A percentile compares a stretch with the other conserved stretches of the same genome.
phyloP scores from a whole-genome alignment of 2,113 vertebrate genomes.

The Galemys pyrenaicus region DNA sequence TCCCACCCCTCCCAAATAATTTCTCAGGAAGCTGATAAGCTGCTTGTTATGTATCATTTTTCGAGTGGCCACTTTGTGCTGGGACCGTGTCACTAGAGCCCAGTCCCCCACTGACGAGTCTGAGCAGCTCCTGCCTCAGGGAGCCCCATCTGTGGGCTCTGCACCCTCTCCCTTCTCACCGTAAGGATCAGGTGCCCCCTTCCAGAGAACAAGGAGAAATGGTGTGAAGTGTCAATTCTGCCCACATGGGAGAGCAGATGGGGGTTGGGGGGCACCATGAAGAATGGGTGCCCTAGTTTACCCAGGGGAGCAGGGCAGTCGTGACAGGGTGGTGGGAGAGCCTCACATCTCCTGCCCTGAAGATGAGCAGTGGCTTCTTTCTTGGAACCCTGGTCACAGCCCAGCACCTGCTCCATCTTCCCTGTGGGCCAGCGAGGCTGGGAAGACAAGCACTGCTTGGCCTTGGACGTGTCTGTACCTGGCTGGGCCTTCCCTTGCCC shows the following conservation, averaged over 20 bases:
- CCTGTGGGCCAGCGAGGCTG: not conserved
- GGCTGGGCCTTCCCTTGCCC: not conserved
- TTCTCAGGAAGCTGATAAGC: not conserved
- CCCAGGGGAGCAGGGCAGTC: not conserved
- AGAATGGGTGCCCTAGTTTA: rapidly evolving
- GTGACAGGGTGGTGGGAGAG: not conserved
- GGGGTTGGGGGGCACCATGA: rapidly evolving
- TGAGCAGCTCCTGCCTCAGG: not conserved
- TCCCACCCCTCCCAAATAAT: not conserved
- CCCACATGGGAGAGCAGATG: not conserved
- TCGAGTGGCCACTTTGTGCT: not conserved
- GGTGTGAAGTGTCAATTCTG: not conserved
- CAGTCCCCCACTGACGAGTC: rapidly evolving
- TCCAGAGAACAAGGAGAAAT: not conserved
- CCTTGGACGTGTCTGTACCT: not conserved
- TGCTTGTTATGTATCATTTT: not conserved
- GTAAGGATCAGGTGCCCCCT: not conserved
- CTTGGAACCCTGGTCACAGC: not conserved
- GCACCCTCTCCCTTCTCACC: not conserved
- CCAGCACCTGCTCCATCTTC: slow-evolving; percentile 30
- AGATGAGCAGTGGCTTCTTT: slow-evolving; percentile 1
- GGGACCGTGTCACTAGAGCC: rapidly evolving
- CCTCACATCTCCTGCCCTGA: not conserved
- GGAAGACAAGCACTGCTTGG: not conserved
- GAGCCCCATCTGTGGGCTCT: rapidly evolving